Base-by-base conservation (phyloP, 2,888 invertebrate genomes). In the Synanthedon myopaeformis region DNA sequence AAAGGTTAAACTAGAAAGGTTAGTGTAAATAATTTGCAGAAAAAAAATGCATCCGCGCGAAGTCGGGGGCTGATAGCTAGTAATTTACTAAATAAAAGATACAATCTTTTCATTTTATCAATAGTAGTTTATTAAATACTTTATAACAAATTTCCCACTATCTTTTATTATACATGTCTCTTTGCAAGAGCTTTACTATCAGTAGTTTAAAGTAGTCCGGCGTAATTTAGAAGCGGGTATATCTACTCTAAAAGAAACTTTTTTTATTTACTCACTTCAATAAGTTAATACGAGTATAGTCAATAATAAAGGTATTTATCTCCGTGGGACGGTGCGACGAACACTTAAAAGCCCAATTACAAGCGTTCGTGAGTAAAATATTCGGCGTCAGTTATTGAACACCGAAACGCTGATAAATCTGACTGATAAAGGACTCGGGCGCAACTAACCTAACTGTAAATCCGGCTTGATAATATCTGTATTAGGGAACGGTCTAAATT, bases 391-490 rank as follows among this genome's bases (percentile, higher is more conserved):
- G 58, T 63, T 67, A 66, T 65, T 60, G 63, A 62, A 67, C 65
- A 61, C 63, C 63, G 59, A 66, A 60, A 60, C 57, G 62, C 65
- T 62, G 76, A 75, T 76, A 63, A 58, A 59, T 61, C 51, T 57
- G 55, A 19, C 56, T 55, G 77, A 77, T 79, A 79, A 69, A 79
- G 79, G 79, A 78, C 71, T 65, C 68, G 60, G 57, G 61, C 60
- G 56, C 54, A 55, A 35, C 35, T 35, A 35, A 35, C 35, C 35
- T 72, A 74, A 70, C 74, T 66, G 72, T 74, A 66, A 60, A 61
- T 49, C 55, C 54, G 55, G 48, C 42, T 35, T 53, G 77, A 79
- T 79, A 72, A 69, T 59, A 79, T 79, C 78, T 74, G 55, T 64
- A 65, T 69, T 66, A 62, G 56, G 55, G 57, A 55, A 58, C 61